These are phyloP conservation scores for Podotricha telesiphe DNA, from an alignment of 2,888 invertebrate genomes.

Conservation along the genomic window DNA sequence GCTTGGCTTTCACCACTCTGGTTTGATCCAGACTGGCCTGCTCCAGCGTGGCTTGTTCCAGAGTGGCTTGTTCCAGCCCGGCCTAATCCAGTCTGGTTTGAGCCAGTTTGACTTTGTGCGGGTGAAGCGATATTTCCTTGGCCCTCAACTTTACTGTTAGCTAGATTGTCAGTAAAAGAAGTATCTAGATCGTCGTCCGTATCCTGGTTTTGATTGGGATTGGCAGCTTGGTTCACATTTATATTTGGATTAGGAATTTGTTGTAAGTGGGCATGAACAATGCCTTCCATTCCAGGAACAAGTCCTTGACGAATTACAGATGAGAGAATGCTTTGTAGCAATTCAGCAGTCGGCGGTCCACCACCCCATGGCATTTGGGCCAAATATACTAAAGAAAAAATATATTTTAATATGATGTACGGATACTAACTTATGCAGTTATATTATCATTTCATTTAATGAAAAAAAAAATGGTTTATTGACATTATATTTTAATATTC, in stretches of 20 bases:
- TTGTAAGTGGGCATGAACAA: slow-evolving; percentile 49
- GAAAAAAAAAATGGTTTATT: no score
- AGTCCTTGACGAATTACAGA: slow-evolving; percentile 59
- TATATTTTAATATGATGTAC: neutral
- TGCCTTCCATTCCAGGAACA: slow-evolving; percentile 56
- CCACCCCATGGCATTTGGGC: slow-evolving; percentile 59
- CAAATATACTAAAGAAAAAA: slow-evolving; percentile 51
- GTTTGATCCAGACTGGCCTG: neutral
- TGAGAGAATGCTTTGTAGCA: slow-evolving; percentile 62
- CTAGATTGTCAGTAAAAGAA: neutral
- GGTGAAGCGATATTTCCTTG: neutral
- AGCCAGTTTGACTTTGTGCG: neutral
- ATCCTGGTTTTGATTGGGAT: neutral
- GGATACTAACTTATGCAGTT: no score
- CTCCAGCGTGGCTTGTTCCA: slow-evolving; percentile 3
- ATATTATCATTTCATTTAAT: no score
- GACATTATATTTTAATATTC: no score
- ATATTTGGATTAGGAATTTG: neutral
- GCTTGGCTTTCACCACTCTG: neutral
- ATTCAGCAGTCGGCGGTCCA: slow-evolving; percentile 55
- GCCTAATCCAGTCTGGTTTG: neutral
- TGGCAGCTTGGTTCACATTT: neutral
- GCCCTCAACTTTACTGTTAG: neutral
- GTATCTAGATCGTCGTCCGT: neutral
- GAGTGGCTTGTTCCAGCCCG: neutral